phyloP scores from a whole-genome alignment of 2,888 invertebrate species.

The Melanostoma mellinum region DNA sequence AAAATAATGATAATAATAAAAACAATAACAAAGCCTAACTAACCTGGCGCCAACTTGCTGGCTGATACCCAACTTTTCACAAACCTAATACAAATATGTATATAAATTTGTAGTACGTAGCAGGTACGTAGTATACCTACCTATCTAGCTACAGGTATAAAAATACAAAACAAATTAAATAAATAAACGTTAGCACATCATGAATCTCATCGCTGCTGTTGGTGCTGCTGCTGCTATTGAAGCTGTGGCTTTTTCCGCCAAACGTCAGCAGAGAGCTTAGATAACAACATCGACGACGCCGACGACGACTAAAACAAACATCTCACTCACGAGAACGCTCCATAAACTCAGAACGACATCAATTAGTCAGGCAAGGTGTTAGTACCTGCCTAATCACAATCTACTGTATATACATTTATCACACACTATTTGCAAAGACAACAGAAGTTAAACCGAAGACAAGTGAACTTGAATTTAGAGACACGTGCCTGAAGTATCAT shows the following conservation, averaged over 20 bases:
- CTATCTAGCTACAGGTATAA: not conserved
- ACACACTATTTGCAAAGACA: constrained; percentile 17
- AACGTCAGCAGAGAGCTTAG: not conserved
- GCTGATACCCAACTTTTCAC: constrained; percentile 21
- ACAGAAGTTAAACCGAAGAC: not conserved
- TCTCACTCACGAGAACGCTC: constrained; percentile 29
- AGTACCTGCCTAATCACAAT: constrained; percentile 49
- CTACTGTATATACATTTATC: constrained; percentile 6
- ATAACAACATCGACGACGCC: too few relatives aligned
- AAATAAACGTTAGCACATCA: constrained; percentile 8
- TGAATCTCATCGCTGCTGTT: constrained; percentile 8
- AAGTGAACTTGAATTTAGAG: constrained; percentile 52
- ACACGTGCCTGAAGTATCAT: constrained; percentile 51
- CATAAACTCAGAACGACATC: constrained; percentile 16
- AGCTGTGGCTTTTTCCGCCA: not conserved
- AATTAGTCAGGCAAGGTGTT: constrained; percentile 46
- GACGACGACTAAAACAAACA: not conserved
- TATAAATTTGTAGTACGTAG: too few relatives aligned
- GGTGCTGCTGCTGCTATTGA: not conserved
- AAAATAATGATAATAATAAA: constrained; percentile 31
- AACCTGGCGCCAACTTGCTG: constrained; percentile 53
- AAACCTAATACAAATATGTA: too few relatives aligned
- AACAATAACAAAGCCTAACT: constrained; percentile 29
- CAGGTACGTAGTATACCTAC: not conserved
- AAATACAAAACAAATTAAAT: constrained; percentile 15